phyloP scores from a whole-genome alignment of 2,797 vertebrate genomes.

The Cossypha caffra region DNA sequence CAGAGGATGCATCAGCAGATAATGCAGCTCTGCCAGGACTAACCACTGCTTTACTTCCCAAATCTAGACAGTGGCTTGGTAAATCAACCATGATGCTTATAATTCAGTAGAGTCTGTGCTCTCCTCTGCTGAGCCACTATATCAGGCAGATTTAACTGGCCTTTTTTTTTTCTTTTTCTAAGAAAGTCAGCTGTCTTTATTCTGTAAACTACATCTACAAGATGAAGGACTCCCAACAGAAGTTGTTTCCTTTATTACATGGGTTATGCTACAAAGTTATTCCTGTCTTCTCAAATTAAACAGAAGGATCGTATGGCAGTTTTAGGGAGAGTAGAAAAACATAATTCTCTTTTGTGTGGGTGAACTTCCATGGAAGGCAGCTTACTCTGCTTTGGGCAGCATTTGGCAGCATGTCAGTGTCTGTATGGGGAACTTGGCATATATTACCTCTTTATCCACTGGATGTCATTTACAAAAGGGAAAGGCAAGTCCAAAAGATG shows the following conservation, averaged over 20 bases:
- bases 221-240: background rate
- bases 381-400: background rate
- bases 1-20: background rate
- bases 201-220: background rate
- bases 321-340: slow-evolving; percentile 20
- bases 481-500: background rate
- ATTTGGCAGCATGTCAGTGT: background rate
- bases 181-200: background rate
- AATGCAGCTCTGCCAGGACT: background rate
- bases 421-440: background rate
- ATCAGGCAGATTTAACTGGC: background rate
- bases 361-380: slow-evolving; percentile 20
- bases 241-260: background rate
- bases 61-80: background rate
- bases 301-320: background rate
- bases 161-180: background rate
- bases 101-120: background rate
- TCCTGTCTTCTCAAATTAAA: slow-evolving; percentile 31
- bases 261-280: background rate
- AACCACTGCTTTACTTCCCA: background rate
- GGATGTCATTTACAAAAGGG: background rate
- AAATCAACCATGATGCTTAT: background rate
- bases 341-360: slow-evolving; percentile 1
- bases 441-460: background rate
- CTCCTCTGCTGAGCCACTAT: background rate